Evolutionary conservation across 2,113 vertebrate genomes (phyloP).

Genomic region (Fulmarus glacialis): DNA sequence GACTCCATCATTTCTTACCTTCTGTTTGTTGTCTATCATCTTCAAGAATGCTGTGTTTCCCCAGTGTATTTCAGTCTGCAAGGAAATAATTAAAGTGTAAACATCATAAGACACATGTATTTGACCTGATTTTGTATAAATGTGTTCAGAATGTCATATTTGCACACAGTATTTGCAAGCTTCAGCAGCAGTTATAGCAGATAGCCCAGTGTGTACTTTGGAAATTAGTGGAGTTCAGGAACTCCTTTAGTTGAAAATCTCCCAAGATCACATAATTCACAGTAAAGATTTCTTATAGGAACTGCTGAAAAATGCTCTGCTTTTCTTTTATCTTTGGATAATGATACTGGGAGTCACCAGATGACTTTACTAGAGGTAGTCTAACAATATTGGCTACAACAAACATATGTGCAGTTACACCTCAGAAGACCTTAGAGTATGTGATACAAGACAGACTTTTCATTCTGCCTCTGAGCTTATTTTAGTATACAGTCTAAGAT

Average conservation of each 20-base stretch:
- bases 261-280: neutral
- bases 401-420: fast-evolving
- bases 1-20: neutral
- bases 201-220: neutral
- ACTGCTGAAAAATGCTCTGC: neutral
- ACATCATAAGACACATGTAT: neutral
- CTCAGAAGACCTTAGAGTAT: neutral
- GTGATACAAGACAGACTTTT: neutral
- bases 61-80: neutral
- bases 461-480: neutral
- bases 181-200: neutral
- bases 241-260: neutral
- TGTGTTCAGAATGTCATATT: neutral
- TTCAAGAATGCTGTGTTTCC: neutral
- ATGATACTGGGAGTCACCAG: neutral
- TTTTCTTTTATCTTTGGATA: neutral
- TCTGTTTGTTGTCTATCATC: neutral
- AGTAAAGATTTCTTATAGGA: neutral
- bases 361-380: neutral
- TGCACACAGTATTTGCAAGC: neutral
- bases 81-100: neutral
- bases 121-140: neutral
- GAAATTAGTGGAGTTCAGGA: neutral
- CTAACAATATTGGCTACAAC: neutral
- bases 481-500: neutral